These are phyloP conservation scores for Syngnathus typhle DNA, from an alignment of 2,113 vertebrate species.

Conservation along the genomic window DNA sequence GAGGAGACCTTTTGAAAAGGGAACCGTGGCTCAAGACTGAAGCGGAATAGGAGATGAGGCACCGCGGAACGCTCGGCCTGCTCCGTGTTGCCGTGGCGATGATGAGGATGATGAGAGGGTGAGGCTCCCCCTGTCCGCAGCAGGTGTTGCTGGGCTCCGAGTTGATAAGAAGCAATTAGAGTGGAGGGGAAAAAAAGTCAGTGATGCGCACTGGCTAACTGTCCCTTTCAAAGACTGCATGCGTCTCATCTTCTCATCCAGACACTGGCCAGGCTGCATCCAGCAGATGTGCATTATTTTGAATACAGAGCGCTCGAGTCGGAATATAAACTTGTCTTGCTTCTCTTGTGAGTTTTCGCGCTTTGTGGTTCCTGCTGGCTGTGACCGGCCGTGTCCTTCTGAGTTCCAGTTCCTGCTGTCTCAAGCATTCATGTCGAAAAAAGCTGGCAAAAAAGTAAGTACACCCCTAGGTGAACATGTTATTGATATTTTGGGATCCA, in stretches of 20 bases:
- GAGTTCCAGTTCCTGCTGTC: not conserved
- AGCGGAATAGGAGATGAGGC: conserved; percentile 65
- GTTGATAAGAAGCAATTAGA: conserved; percentile 67
- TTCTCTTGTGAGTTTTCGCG: not conserved
- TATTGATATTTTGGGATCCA: not conserved
- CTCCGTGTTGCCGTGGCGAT: conserved; percentile 36
- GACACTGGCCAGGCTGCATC: not conserved
- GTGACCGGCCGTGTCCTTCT: not conserved
- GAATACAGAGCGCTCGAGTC: not conserved
- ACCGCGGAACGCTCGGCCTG: conserved; percentile 41
- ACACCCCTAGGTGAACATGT: not conserved
- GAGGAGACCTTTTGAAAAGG: conserved; percentile 68
- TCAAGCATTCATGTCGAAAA: not conserved
- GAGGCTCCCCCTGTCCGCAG: conserved; percentile 52
- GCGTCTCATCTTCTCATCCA: conserved; percentile 12
- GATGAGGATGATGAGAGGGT: conserved; percentile 54
- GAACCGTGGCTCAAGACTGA: conserved; percentile 46
- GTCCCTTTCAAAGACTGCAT: conserved; percentile 49
- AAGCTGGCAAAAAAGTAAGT: not conserved
- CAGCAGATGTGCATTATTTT: not conserved
- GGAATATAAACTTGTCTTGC: not conserved
- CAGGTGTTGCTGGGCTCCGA: conserved; percentile 55
- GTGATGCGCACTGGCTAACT: conserved; percentile 56
- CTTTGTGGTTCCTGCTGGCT: not conserved
- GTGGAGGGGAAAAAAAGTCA: conserved; percentile 67